phyloP scores from a whole-genome alignment of 2,888 invertebrate species.

The Alitta virens region DNA sequence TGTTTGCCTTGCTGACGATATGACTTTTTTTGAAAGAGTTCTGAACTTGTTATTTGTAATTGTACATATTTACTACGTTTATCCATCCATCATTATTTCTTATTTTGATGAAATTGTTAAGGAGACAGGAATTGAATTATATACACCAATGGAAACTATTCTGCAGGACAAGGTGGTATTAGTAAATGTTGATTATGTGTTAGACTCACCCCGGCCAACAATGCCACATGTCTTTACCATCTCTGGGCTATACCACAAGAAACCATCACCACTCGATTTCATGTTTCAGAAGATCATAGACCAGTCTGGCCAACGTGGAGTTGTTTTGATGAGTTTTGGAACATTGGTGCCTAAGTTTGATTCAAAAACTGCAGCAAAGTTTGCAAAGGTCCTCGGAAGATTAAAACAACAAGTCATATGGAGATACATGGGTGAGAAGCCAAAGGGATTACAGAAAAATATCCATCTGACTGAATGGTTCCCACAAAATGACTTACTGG shows the following conservation, averaged over 20 bases:
- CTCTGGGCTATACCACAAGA: slow-evolving; percentile 9
- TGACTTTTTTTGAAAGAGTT: slow-evolving; percentile 8
- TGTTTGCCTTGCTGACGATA: slow-evolving; percentile 3
- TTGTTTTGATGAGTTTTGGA: slow-evolving; percentile 12
- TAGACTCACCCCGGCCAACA: slow-evolving; percentile 5
- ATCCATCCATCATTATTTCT: background rate
- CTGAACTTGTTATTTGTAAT: background rate
- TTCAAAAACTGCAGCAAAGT: background rate
- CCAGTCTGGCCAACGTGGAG: slow-evolving; percentile 11
- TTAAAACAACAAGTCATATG: slow-evolving; percentile 11
- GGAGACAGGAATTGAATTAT: background rate
- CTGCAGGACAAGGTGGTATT: background rate
- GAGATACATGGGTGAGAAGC: slow-evolving; percentile 3
- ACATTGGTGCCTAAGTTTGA: slow-evolving; percentile 5
- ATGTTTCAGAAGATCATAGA: slow-evolving; percentile 2
- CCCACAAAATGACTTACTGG: slow-evolving; percentile 14
- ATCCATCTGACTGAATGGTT: slow-evolving; percentile 8
- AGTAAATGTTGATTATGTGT: slow-evolving; percentile 6
- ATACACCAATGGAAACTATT: background rate
- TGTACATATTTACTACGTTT: background rate
- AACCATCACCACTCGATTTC: background rate
- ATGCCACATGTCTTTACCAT: slow-evolving; percentile 13
- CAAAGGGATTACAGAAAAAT: slow-evolving; percentile 1
- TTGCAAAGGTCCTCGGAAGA: slow-evolving; percentile 5
- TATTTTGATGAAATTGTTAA: background rate